phyloP scores from a whole-genome alignment of 2,113 vertebrate genomes.

The Trachemys scripta region DNA sequence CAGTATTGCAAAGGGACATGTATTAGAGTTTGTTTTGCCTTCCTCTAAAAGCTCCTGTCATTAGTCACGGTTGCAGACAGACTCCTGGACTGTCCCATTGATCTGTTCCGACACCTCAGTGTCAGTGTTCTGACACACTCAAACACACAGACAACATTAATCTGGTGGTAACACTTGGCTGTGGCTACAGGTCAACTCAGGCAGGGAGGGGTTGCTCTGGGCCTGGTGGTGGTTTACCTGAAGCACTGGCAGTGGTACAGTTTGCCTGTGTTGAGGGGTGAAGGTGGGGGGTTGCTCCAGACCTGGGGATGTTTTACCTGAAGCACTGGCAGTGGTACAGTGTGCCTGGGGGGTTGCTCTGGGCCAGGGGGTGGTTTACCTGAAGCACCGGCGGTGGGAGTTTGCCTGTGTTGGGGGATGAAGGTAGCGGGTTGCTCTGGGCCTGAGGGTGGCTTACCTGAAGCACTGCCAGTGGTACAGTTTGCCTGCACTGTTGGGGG shows the following conservation, averaged over 20 bases:
- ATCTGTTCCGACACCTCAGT: neutral
- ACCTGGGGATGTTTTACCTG: conserved; percentile 79
- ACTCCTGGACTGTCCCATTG: neutral
- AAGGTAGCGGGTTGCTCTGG: no score
- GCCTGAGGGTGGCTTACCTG: conserved; percentile 80
- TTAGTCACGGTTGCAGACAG: neutral
- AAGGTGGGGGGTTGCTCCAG: no score
- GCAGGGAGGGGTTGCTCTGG: neutral
- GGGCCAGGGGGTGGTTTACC: conserved; percentile 76
- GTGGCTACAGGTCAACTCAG: neutral
- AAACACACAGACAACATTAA: neutral
- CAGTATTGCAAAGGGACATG: neutral
- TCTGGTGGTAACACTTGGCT: neutral
- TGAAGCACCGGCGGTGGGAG: conserved; percentile 98
- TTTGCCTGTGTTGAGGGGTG: conserved; percentile 71
- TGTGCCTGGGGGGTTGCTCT: conserved; percentile 69
- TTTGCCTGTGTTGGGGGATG: conserved; percentile 71
- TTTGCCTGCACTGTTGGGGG: conserved; percentile 71
- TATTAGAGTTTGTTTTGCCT: neutral
- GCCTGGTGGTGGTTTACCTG: conserved; percentile 78
- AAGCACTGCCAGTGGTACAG: conserved; percentile 98
- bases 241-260: conserved; percentile 98
- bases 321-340: conserved; percentile 98
- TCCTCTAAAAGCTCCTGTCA: neutral
- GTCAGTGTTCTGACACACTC: neutral